Evolutionary conservation across 2,113 vertebrate species (phyloP).

Genomic region (Barnardius zonarius): DNA sequence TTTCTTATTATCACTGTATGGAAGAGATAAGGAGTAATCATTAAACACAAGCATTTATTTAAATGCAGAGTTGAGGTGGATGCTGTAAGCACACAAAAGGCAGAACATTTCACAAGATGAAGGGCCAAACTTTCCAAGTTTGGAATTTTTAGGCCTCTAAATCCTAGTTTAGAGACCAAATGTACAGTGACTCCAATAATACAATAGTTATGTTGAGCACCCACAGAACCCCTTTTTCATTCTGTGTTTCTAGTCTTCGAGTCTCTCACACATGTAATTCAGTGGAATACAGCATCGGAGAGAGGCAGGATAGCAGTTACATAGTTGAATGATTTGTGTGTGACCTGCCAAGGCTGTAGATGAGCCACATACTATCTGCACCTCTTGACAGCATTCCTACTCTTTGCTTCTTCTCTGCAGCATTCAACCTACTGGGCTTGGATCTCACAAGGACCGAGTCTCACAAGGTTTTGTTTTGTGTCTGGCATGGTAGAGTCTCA

Average conservation of each 20-base stretch:
- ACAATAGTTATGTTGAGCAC: background rate
- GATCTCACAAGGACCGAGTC: background rate
- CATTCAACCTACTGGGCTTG: background rate
- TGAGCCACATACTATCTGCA: background rate
- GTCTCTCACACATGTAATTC: background rate
- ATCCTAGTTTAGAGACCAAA: background rate
- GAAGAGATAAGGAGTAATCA: background rate
- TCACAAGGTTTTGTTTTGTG: background rate
- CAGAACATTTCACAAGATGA: background rate
- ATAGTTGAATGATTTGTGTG: background rate
- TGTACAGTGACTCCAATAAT: background rate
- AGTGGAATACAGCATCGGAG: background rate
- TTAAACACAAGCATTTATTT: constrained; percentile 14
- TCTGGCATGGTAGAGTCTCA: background rate
- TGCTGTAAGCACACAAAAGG: background rate
- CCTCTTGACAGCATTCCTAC: background rate
- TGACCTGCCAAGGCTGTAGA: background rate
- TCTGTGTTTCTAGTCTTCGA: background rate
- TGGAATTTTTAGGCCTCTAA: background rate
- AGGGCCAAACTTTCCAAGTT: background rate
- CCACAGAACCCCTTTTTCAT: background rate
- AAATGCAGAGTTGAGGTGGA: background rate
- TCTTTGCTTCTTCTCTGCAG: background rate
- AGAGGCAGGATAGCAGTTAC: background rate
- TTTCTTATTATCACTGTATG: constrained; percentile 29